A percentile compares a stretch with the other conserved stretches of the same genome.
Evolutionary conservation across 2,113 vertebrate genomes (phyloP).

Genomic region (Lathamus discolor): DNA sequence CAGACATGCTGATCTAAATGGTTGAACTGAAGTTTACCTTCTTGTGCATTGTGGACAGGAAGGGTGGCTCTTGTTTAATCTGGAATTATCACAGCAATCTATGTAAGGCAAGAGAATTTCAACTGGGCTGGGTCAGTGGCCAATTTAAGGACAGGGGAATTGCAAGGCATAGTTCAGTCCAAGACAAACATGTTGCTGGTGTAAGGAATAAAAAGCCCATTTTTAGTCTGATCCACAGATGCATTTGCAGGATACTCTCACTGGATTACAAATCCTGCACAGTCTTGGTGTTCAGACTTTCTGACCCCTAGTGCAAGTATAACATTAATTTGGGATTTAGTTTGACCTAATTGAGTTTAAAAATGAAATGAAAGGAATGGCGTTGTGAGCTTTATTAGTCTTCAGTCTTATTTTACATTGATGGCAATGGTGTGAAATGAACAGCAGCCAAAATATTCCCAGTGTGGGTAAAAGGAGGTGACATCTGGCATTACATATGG

Average conservation of each 20-base stretch:
- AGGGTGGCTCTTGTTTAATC: not conserved
- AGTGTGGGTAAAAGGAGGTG: not conserved
- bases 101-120: not conserved
- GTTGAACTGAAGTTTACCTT: not conserved
- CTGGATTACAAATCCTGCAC: not conserved
- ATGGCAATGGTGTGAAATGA: not conserved
- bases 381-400: not conserved
- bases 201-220: not conserved
- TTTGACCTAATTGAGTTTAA: not conserved
- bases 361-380: not conserved
- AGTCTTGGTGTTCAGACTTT: not conserved
- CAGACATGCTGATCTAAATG: not conserved
- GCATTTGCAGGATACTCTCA: not conserved
- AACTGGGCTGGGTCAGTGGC: not conserved
- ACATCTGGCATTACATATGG: not conserved
- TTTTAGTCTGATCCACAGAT: not conserved
- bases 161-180: not conserved
- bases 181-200: not conserved
- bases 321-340: not conserved
- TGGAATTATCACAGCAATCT: not conserved
- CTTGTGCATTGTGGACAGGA: not conserved
- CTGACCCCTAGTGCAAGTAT: not conserved
- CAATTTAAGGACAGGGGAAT: not conserved
- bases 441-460: not conserved
- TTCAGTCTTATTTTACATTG: not conserved